phyloP scores from a whole-genome alignment of 2,888 invertebrate species.

The Tetragonula carbonaria region DNA sequence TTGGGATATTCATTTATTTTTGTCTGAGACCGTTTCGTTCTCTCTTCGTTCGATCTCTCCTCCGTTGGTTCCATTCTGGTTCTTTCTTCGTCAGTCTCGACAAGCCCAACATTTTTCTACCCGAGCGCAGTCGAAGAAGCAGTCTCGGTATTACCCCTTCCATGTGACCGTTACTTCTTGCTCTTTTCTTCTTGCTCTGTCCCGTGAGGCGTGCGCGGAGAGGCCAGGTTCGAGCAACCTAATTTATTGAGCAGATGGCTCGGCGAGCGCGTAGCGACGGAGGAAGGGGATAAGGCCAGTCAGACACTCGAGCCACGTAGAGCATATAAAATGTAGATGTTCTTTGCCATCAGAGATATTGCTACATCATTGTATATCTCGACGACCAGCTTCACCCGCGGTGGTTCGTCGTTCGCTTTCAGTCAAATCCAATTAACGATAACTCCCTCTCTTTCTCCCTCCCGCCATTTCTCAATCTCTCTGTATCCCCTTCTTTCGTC shows the following conservation, averaged over 20 bases:
- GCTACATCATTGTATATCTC: constrained; percentile 62
- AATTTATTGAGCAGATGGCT: constrained; percentile 67
- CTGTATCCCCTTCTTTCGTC: neutral
- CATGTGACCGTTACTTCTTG: neutral
- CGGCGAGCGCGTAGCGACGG: constrained; percentile 12
- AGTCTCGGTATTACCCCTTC: constrained; percentile 33
- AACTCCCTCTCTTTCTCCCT: neutral
- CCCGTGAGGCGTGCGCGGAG: constrained; percentile 51
- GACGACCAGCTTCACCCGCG: constrained; percentile 6
- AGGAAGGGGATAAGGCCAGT: constrained; percentile 28
- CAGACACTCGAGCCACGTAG: constrained; percentile 55
- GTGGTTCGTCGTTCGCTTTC: constrained; percentile 42
- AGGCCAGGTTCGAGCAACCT: constrained; percentile 52
- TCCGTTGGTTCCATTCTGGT: neutral
- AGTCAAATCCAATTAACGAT: constrained; percentile 59
- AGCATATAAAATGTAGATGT: constrained; percentile 64
- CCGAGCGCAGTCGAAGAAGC: neutral
- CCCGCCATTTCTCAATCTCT: neutral
- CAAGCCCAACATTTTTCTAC: constrained; percentile 1
- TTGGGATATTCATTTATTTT: constrained; percentile 75
- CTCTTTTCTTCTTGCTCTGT: neutral
- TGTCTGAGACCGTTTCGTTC: constrained; percentile 65
- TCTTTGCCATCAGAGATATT: constrained; percentile 65
- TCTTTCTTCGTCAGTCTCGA: neutral
- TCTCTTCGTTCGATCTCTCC: constrained; percentile 30